Conservation (phyloP, 2,888 invertebrate genomes). For the Sinohyriopsis cumingii region DNA sequence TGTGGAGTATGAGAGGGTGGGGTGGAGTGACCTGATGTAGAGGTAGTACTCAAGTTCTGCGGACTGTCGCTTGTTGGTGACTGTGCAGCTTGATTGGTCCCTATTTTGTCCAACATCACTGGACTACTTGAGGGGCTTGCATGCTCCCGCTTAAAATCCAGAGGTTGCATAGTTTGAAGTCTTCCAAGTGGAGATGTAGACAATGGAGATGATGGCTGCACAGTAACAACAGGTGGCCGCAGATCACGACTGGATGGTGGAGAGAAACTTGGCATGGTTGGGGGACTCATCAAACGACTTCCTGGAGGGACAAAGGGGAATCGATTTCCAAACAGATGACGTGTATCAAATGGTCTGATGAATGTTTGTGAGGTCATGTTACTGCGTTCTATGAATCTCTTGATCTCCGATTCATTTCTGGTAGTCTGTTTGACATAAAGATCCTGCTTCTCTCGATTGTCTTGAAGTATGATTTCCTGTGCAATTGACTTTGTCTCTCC, state of each 20-base stretch:
- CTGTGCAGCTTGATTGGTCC: conserved; percentile 31
- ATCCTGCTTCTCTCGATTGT: conserved; percentile 65
- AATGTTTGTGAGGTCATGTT: conserved; percentile 66
- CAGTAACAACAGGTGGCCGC: conserved; percentile 50
- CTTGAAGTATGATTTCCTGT: conserved; percentile 77
- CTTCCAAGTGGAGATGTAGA: conserved; percentile 87
- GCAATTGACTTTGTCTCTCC: conserved; percentile 90
- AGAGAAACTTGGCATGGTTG: conserved; percentile 50
- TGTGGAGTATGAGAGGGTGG: conserved; percentile 42
- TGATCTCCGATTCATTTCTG: conserved; percentile 75
- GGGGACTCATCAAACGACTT: conserved; percentile 54
- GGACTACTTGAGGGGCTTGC: conserved; percentile 49
- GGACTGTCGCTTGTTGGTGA: conserved; percentile 58
- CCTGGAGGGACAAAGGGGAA: conserved; percentile 57
- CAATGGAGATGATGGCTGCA: conserved; percentile 74
- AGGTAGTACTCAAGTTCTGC: conserved; percentile 52
- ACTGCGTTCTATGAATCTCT: conserved; percentile 76
- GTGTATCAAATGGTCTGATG: conserved; percentile 63
- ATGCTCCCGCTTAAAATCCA: conserved; percentile 82
- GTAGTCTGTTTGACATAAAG: conserved; percentile 60
- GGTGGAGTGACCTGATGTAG: conserved; percentile 52
- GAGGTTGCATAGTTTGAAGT: conserved; percentile 95
- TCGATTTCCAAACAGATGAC: conserved; percentile 55
- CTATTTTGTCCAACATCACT: conserved; percentile 21
- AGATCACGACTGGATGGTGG: conserved; percentile 47